Evolutionary conservation across 2,888 invertebrate genomes (phyloP), one percentile per base, ranked within the genome.

Genomic region (Nemurella pictetii): DNA sequence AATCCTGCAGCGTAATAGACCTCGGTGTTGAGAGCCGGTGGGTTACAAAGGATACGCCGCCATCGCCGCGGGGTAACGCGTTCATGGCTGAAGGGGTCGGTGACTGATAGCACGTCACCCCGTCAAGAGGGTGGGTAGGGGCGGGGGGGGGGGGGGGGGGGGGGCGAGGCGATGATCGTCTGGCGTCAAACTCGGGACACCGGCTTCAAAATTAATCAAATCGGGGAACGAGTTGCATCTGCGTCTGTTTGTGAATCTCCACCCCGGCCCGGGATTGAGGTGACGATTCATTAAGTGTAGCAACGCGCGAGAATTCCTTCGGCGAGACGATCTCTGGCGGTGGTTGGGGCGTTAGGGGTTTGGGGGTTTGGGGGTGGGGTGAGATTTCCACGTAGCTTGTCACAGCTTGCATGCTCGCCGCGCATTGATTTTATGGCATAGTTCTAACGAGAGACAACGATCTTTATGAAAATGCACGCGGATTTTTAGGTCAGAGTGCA

Each of bases 281-380:
- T 75, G 75, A 75, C 26, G 75, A 75, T 75, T 75, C 75, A 75
- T 75, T 75, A 75, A 75, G 75, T 36, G 36, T 75, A 26, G 75
- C 75, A 27, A 28, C 75, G 20, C 75, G 20, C n/a, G 75, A 75
- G 27, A 7, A 20, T 75, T 75, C 28, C 75, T 75, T 4, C 12
- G n/a, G 9, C 25, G 75, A 75, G 7, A 75, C 12, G 55, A 3
- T 7, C 9, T 55, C 20, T 20, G 3, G 1, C 15, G 55, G 20
- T 55, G 55, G 20, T n/a, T n/a, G n/a, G n/a, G n/a, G n/a, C n/a
- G n/a, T n/a, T n/a, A n/a, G n/a, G n/a, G n/a, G n/a, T n/a, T n/a
- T n/a, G n/a, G n/a, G n/a, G n/a, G 20, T 55, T 55, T 20, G 3
- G 1, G 55, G 55, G 20, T 55, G 55, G 20, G 55, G 20, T n/a